These are phyloP conservation scores for Phycodurus eques DNA, from an alignment of 2,113 vertebrate species.

Conservation along the genomic window DNA sequence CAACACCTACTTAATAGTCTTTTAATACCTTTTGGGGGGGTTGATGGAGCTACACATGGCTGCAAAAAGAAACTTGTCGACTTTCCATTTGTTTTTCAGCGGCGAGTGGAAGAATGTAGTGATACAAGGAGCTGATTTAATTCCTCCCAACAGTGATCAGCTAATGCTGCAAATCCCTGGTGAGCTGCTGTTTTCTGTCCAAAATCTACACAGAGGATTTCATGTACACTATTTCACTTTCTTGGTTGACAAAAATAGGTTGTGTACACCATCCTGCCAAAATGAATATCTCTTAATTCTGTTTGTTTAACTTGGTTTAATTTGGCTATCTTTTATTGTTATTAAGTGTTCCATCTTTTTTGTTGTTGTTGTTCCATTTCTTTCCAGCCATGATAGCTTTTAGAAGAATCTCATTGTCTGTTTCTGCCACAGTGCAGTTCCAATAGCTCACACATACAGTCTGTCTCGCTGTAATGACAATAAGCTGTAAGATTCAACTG, in stretches of 20 bases:
- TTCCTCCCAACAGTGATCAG: constrained; percentile 1
- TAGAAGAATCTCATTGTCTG: constrained; percentile 37
- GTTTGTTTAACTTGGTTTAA: not conserved
- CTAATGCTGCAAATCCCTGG: constrained; percentile 18
- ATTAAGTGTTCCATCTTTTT: not conserved
- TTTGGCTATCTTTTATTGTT: not conserved
- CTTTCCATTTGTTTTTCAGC: constrained; percentile 6
- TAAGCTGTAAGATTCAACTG: constrained; percentile 13
- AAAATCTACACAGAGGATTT: constrained; percentile 15
- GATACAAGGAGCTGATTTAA: constrained; percentile 5
- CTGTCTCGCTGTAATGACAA: constrained; percentile 18
- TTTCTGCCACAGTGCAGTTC: constrained; percentile 35
- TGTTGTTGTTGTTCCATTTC: not conserved
- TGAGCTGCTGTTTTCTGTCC: constrained; percentile 21
- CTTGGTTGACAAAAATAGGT: constrained; percentile 17
- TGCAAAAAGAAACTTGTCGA: constrained; percentile 14
- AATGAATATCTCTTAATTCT: not conserved
- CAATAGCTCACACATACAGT: constrained; percentile 23
- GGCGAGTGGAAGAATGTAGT: not conserved
- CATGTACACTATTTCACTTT: not conserved
- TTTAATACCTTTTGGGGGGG: not conserved
- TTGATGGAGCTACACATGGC: not conserved
- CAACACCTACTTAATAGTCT: not conserved
- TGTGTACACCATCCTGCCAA: constrained; percentile 13
- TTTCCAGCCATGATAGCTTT: constrained; percentile 33